Base-by-base conservation (phyloP, 1,140 invertebrate genomes). In the Agraylea sexmaculata region DNA sequence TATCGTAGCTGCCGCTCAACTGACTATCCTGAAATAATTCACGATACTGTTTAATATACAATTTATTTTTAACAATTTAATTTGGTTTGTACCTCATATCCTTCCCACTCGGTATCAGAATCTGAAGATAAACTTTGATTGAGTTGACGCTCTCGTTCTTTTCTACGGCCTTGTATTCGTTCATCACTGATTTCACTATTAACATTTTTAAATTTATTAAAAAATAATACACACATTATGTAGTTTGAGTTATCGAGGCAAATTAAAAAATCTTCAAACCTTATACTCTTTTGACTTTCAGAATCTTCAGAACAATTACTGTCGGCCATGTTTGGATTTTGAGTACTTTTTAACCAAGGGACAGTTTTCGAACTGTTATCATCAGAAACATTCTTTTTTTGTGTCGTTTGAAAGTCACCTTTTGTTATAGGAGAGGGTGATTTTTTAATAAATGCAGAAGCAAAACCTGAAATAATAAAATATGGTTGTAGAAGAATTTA, bases 171-270 rank as follows among this genome's bases (percentile, higher is more conserved):
- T 43, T 73, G 60, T 37, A 78, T 68, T 13, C 75, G 70, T 41
- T 80, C 78, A 52, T 80, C 78, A 48, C 71, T 77, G 33, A 74
- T 59, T 66, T 77, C 74, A 59, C 75, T 35, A 35, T 35, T 35
- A 35, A 4, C 4, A 7, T 10, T 6, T 13, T 31, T 31, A 31
- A 7, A n/a, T 25, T 25, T 25, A 25, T n/a, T n/a, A 25, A n/a
- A n/a, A n/a, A n/a, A n/a, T n/a, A n/a, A n/a, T n/a, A n/a, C n/a
- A n/a, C n/a, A n/a, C n/a, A n/a, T n/a, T n/a, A n/a, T n/a, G n/a
- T n/a, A n/a, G n/a, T n/a, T n/a, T n/a, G n/a, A n/a, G n/a, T n/a
- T n/a, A n/a, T n/a, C n/a, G n/a, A n/a, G n/a, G n/a, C n/a, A n/a
- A n/a, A n/a, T n/a, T n/a, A n/a, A n/a, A n/a, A n/a, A n/a, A n/a